These are phyloP conservation scores for Lypha dubia DNA, from an alignment of 2,888 invertebrate species.

Conservation along the genomic window DNA sequence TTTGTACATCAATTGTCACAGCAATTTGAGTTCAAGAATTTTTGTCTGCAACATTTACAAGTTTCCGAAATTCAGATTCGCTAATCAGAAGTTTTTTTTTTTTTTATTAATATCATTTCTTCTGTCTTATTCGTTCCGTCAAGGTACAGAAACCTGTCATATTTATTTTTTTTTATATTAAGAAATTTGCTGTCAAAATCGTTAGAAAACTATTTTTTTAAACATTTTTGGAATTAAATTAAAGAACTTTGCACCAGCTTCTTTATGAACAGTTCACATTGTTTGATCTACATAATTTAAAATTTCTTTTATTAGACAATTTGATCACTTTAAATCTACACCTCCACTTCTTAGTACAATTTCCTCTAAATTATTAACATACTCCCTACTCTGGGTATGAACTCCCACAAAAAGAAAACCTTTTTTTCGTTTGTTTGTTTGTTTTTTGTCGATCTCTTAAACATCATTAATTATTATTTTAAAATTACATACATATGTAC, in stretches of 20 bases:
- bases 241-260: neutral
- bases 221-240: neutral
- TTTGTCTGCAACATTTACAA: too few species aligned
- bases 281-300: neutral
- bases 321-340: conserved; percentile 33
- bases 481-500: conserved; percentile 60
- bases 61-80: too few species aligned
- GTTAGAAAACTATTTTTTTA: neutral
- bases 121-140: too few species aligned
- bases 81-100: too few species aligned
- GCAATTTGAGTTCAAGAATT: too few species aligned
- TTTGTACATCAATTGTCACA: too few species aligned
- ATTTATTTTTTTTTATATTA: too few species aligned
- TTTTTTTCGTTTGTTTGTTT: conserved; percentile 14
- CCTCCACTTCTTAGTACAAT: neutral
- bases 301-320: neutral
- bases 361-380: neutral
- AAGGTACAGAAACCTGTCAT: too few species aligned
- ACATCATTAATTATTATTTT: conserved; percentile 72
- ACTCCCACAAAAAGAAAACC: conserved; percentile 44
- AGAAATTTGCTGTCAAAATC: neutral
- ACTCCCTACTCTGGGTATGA: conserved; percentile 51
- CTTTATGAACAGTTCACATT: neutral
- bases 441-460: conserved; percentile 67
- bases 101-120: too few species aligned